Evolutionary conservation across 2,888 invertebrate species (phyloP), one percentile per base, ranked within the genome.

Genomic region (Nycteola revayana): DNA sequence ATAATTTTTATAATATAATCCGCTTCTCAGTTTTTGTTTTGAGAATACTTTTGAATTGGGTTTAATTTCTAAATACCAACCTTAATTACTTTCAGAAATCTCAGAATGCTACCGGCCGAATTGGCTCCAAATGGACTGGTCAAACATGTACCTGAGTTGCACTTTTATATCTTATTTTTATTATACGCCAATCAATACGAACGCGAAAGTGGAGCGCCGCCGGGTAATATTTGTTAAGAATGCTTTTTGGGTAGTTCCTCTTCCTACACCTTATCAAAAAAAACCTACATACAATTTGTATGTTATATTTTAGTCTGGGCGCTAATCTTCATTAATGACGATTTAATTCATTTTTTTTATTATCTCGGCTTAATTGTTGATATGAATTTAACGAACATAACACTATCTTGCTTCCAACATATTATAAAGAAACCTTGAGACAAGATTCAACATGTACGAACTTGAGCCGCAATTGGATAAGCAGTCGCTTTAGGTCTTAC

Each of bases 391-490:
- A 30, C 34, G 28, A 29, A 46, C 29, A 34, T 32, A 17, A 38
- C 22, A 32, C 24, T 29, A 34, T 33, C 20, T 10, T 25, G 14
- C 14, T 14, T 14, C 14, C 14, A 2, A 3, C 26, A 40, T 42
- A 36, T 39, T 37, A 40, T 52, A 37, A 27, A 20, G 25, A 55
- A 67, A 59, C 68, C 70, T 69, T 69, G 66, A 58, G 42, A 48
- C 60, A 39, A 25, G 38, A 29, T 37, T 29, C 52, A 60, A 79
- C 82, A 64, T 73, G 82, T 75, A 60, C 66, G 69, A 75, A 78
- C 82, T 75, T 79, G 81, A 71, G 75, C 71, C 72, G 69, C 75
- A 75, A 74, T 75, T 74, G 73, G 73, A 75, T 74, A 73, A 73
- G 66, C 69, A 74, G 76, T 75, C 68, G 63, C 60, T 67, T 71